A percentile compares a stretch with the other conserved stretches of the same genome.
Evolutionary conservation across 2,888 invertebrate genomes (phyloP).

Genomic region (Acleris literana): DNA sequence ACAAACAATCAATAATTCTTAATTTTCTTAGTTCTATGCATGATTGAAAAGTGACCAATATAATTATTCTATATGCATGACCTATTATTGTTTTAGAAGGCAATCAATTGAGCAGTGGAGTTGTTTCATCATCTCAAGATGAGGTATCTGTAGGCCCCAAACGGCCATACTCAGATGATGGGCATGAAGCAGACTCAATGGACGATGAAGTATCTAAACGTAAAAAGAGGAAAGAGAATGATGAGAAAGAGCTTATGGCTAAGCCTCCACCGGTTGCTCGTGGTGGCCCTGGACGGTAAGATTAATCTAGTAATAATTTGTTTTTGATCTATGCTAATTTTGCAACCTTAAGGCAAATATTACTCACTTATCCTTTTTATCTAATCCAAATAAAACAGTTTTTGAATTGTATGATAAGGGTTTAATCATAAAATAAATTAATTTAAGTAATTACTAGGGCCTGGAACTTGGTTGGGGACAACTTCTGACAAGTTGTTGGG

Average conservation of each 20-base stretch:
- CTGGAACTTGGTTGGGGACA: no score
- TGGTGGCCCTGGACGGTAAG: conserved; percentile 65
- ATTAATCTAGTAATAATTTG: neutral
- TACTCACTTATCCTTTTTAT: no score
- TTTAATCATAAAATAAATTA: no score
- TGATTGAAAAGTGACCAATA: no score
- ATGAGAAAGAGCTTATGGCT: conserved; percentile 83
- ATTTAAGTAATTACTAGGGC: no score
- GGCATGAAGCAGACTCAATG: conserved; percentile 78
- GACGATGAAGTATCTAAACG: conserved; percentile 88
- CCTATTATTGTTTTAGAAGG: conserved; percentile 45
- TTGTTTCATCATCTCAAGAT: conserved; percentile 73
- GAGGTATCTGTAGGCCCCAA: conserved; percentile 57
- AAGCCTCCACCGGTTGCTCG: conserved; percentile 72
- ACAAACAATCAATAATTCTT: no score
- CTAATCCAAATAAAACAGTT: no score
- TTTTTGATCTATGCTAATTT: neutral
- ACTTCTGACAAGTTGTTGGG: no score
- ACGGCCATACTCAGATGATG: conserved; percentile 72
- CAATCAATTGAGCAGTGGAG: conserved; percentile 66
- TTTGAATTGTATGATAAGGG: no score
- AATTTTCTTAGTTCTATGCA: no score
- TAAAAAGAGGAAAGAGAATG: conserved; percentile 90
- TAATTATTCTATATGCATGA: no score
- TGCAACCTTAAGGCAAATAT: no score